These are phyloP conservation scores for Streptopelia turtur DNA, from an alignment of 2,797 vertebrate genomes.

Conservation along the genomic window DNA sequence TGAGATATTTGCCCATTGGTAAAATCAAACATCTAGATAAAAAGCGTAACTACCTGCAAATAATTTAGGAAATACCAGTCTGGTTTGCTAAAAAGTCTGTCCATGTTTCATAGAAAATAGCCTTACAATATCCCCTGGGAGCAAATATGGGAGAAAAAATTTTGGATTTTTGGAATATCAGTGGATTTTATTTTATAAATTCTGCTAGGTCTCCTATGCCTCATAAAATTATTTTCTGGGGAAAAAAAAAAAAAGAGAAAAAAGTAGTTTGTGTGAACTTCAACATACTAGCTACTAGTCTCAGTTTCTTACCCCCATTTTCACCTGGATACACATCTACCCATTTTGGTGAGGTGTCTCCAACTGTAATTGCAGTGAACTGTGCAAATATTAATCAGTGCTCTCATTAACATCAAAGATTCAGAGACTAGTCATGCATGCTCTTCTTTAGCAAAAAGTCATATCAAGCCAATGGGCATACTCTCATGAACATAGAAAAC, in stretches of 20 bases:
- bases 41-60: background rate
- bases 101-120: background rate
- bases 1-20: background rate
- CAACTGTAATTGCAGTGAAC: background rate
- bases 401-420: background rate
- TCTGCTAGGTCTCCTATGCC: background rate
- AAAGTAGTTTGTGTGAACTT: background rate
- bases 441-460: background rate
- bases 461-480: accelerated
- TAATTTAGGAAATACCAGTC: background rate
- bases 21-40: background rate
- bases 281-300: background rate
- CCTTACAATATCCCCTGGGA: background rate
- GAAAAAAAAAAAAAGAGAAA: accelerated
- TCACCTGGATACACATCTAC: background rate
- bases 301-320: background rate
- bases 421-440: background rate
- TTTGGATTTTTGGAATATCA: background rate
- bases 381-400: background rate
- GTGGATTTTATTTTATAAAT: background rate
- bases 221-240: background rate
- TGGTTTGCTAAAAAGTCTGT: background rate
- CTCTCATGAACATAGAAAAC: background rate
- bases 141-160: background rate
- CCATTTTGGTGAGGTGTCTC: background rate